A percentile compares a stretch with the other conserved stretches of the same genome.
Evolutionary conservation across 2,888 invertebrate genomes (phyloP).

Genomic region (Sycophila texana): DNA sequence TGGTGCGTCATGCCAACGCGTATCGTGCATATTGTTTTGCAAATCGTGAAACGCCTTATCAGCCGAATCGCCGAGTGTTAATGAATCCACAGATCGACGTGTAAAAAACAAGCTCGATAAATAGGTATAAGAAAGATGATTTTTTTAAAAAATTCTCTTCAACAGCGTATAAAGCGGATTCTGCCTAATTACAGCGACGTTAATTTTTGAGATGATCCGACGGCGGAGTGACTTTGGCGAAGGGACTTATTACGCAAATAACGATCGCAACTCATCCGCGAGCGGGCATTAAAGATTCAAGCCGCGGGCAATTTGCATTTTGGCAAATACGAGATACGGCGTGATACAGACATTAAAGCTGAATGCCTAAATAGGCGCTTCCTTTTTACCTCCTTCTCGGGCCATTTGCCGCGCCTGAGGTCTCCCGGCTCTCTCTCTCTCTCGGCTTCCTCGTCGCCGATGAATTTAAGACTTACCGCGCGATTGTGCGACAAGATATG

Average conservation of each 20-base stretch:
- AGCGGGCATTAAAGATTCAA: conserved; percentile 13
- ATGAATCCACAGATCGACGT: conserved; percentile 50
- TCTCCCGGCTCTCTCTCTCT: background rate
- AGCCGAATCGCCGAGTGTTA: conserved; percentile 50
- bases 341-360: conserved; percentile 55
- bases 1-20: background rate
- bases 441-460: background rate
- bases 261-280: conserved; percentile 35
- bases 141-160: too few species aligned
- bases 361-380: conserved; percentile 48
- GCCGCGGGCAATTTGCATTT: conserved; percentile 46
- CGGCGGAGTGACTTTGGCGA: background rate
- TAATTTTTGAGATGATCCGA: conserved; percentile 42
- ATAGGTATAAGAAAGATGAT: too few species aligned
- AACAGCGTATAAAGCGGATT: conserved; percentile 18
- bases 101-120: too few species aligned
- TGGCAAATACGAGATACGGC: conserved; percentile 48
- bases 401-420: background rate
- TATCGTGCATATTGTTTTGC: conserved; percentile 39
- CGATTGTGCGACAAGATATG: conserved; percentile 54
- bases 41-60: conserved; percentile 45
- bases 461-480: conserved; percentile 52
- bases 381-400: conserved; percentile 8
- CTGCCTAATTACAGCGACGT: conserved; percentile 14
- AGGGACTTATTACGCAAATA: conserved; percentile 39